Evolutionary conservation across 2,113 vertebrate genomes (phyloP), one percentile per base, ranked within the genome.

Genomic region (Macrotis lagotis): DNA sequence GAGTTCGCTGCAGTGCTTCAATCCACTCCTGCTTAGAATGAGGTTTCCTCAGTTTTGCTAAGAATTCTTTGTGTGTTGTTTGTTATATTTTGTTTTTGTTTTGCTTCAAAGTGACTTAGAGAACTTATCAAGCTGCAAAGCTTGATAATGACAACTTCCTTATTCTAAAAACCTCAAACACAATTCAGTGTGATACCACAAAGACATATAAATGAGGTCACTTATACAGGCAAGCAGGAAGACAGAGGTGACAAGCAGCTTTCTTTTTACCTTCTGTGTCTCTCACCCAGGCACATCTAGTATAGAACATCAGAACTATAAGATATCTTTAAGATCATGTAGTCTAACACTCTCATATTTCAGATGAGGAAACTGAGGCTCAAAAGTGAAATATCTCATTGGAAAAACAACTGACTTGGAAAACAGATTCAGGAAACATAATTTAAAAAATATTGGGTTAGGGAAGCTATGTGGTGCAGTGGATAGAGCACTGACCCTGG

Each of bases 81-180:
- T 95, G 51, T 93, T 91, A 1, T 88, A 94, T 51, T 7, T 91
- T 74, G 92, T n/a, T 90, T 59, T 31, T 91, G 44, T 93, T 92
- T 88, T 94, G 90, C 19, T 83, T 83, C n/a, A 44, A 83, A 83
- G 89, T 93, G 95, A 96, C 3, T 51, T 51, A 44, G 28, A 66
- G n/a, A 44, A 44, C 16, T 53, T 51, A 92, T 96, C 92, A 96
- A 91, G 44, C 92, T 97, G 93, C 90, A 92, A 88, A 66, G n/a
- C 91, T 97, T 95, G 91, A 90, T 90, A 47, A 94, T 92, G 59
- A n/a, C 31, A 74, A 96, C 94, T 90, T 49, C 37, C 96, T 97
- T 74, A 55, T 53, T 90, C 96, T 59, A 59, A 53, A 93, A 97
- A 94, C 92, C 24, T 96, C 94, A 95, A 95, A 95, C 91, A 94